Evolutionary conservation across 2,113 vertebrate species (phyloP), one percentile per base, ranked within the genome.

Genomic region (Gymnarchus niloticus): DNA sequence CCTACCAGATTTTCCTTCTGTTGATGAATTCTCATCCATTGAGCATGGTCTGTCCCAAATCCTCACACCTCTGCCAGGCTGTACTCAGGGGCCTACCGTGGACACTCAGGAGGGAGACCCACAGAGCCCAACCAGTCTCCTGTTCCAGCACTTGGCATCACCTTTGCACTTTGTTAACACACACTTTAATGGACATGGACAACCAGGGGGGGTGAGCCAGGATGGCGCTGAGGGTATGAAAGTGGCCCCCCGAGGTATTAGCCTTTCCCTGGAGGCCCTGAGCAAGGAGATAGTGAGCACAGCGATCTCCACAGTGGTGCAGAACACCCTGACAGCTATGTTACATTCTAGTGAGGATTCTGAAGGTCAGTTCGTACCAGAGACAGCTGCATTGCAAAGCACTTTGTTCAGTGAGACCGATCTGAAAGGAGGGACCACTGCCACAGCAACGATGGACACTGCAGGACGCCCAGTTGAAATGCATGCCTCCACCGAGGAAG

Each of bases 161-260:
- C 98, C 98, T 1, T 96, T 99, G 23, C 97, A 99, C 92, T 99
- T 99, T 93, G 98, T 99, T 91, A 99, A 99, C 94, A 97, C 98
- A 0, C 98, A 99, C 93, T 99, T 99, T 94, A 99, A 99, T 9
- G 98, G 98, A 86, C 91, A 94, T 0, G 89, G 89, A 19, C 90
- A 90, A 88, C 94, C 94, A 76, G 92, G 8, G 0, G 89, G 89
- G 90, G 56, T 89, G 89, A 59, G 10, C 89, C 83, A 87, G 80
- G 84, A 90, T 37, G n/a, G 14, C n/a, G 61, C 59, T 41, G 83
- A 49, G 21, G 65, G 65, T 41, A 41, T 41, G 65, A 73, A 73
- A n/a, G 33, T 93, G 78, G 23, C 85, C 82, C 90, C 83, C 82
- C 85, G n/a, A 88, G 88, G 89, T 84, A 78, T 92, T 6, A 51